Evolutionary conservation across 2,797 vertebrate species (phyloP).

Genomic region (Sebastes hopkinsi): DNA sequence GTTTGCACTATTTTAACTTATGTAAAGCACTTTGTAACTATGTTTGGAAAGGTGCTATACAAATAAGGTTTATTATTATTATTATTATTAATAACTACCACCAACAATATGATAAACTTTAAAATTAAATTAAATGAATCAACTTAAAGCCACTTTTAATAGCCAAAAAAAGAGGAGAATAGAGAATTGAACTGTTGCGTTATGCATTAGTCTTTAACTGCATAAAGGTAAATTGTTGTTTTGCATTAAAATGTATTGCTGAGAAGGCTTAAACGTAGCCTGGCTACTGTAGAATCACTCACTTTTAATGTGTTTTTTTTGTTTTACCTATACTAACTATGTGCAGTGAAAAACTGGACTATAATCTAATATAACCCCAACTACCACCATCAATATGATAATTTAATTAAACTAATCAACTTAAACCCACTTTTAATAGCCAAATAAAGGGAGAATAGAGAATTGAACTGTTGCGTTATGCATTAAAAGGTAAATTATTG

Average conservation of each 20-base stretch:
- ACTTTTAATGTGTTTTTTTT: too few relatives aligned
- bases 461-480: too few relatives aligned
- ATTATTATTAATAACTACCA: neutral
- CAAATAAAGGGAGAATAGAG: neutral
- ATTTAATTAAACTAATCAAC: neutral
- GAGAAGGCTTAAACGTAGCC: neutral
- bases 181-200: neutral
- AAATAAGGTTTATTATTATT: too few relatives aligned
- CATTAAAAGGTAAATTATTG: too few relatives aligned
- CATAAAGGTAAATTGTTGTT: neutral
- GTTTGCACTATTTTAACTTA: too few relatives aligned
- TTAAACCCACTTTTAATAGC: neutral
- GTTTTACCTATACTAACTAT: too few relatives aligned
- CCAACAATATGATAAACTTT: neutral
- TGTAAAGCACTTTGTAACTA: too few relatives aligned
- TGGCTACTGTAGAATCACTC: neutral
- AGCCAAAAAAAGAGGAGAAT: neutral
- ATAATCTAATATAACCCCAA: neutral
- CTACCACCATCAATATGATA: neutral
- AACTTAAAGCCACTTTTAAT: neutral
- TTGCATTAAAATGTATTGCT: neutral
- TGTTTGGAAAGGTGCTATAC: too few relatives aligned
- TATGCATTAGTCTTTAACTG: neutral
- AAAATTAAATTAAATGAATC: neutral
- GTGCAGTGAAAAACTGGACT: too few relatives aligned